Base-by-base conservation (phyloP, 92 coral and sea anemone genomes). In the Porites cylindrica region DNA sequence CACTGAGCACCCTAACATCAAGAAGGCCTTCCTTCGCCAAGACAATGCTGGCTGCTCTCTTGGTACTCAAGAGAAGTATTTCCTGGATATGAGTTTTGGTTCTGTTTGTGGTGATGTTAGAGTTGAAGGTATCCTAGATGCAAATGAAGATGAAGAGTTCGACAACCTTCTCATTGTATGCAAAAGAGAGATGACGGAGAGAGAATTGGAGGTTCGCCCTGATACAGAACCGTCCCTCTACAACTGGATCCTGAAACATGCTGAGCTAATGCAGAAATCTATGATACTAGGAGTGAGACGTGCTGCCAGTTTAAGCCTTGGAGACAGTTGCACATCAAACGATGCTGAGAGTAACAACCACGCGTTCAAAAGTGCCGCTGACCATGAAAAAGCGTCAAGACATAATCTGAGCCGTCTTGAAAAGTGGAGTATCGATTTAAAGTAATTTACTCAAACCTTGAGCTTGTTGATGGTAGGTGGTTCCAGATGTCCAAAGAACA, bases 281-380 rank as follows among this genome's bases (percentile, higher is more conserved):
- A 89, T 89, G 89, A 79, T 89, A 24, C 80, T 89, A 10, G 88
- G 88, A 2, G 92, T 79, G 79, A 69, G 88, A 69, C 51, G 66
- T 38, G 71, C 66, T 16, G 85, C 85, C 16, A 85, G 88, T 51
- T 29, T 89, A 70, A 70, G 43, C 32, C 52, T n/a, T 32, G 85
- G 78, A 19, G 94, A 84, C 62, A 88, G 80, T 77, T 71, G 88
- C 56, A 84, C 94, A 10, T 77, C 90, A 29, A 92, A 92, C 74
- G 91, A 82, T 69, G 91, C 92, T 2, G 94, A 89, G 74, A 89
- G 88, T 65, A 89, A 83, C 65, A 83, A 89, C 65, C 92, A 89
- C 54, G 92, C 78, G 51, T 20, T 83, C 26, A 89, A 89, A 66
- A 84, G 85, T 83, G 92, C 88, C 38, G 72, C 81, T 26, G 80